Base-by-base conservation (phyloP, 2,113 vertebrate genomes). In the Plectropomus leopardus region DNA sequence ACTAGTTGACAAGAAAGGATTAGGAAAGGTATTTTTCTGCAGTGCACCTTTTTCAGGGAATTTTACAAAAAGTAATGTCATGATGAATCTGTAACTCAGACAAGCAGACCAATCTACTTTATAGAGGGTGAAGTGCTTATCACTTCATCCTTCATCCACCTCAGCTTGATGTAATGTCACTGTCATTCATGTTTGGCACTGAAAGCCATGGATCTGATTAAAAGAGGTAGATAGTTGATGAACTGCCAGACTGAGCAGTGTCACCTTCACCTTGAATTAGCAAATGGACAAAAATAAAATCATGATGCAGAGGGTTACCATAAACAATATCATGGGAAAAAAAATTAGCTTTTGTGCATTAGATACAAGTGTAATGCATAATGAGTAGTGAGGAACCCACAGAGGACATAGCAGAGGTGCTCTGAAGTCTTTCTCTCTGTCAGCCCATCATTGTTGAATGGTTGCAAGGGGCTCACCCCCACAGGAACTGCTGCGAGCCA, bases 401-500 rank as follows among this genome's bases (percentile, higher is more conserved):
- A 60, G 58, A 45, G n/a, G 47, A 66, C 30, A 5, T 55, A 28
- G 34, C 57, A 32, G 64, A 80, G 58, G 76, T 76, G 69, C 53
- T 78, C 61, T 79, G 60, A 30, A 73, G 48, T 61, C 53, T 48
- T 65, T 24, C 51, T 55, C 34, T 78, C 47, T 59, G 51, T 80
- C 60, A 72, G 70, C 45, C 79, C 60, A 74, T 81, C 69, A 82
- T 69, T 64, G 78, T 15, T 72, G 44, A 83, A 24, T 36, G 40
- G 72, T 24, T 87, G 54, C 78, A 86, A 71, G 66, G 66, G 64
- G 36, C 64, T 57, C 1, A 1, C n/a, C 74, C 80, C 76, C 81
- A 60, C 15, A 78, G 85, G 77, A 79, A 47, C 67, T n/a, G 4
- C 4, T n/a, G 42, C 3, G 60, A 87, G 82, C 72, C 85, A 70